phyloP scores from a whole-genome alignment of 2,888 invertebrate species.

The Callinectes sapidus region DNA sequence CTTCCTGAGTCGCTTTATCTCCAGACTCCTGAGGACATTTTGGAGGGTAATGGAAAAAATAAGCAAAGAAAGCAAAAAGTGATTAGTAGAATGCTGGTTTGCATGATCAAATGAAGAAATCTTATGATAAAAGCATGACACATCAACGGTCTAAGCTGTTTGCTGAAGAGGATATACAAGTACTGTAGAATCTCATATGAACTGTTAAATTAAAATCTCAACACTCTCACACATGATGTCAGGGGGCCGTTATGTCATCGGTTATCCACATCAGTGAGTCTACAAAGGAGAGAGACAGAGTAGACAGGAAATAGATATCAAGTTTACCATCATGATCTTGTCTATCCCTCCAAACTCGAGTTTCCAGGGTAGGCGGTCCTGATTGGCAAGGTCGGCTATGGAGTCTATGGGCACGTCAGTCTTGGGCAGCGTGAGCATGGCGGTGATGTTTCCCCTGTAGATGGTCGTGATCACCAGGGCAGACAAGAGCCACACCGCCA shows the following conservation, averaged over 20 bases:
- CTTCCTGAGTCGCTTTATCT: neutral
- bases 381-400: slow-evolving; percentile 44
- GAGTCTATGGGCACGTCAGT: slow-evolving; percentile 59
- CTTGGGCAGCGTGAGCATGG: slow-evolving; percentile 62
- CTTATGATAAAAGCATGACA: too few species aligned
- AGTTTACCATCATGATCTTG: neutral
- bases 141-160: too few species aligned
- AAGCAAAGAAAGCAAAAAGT: neutral
- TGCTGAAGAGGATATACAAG: too few species aligned
- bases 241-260: too few species aligned
- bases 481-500: slow-evolving; percentile 52
- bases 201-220: too few species aligned
- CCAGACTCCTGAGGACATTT: neutral
- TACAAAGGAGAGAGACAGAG: too few species aligned
- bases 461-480: slow-evolving; percentile 47
- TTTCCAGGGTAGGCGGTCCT: slow-evolving; percentile 48
- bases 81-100: too few species aligned
- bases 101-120: too few species aligned
- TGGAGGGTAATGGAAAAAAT: neutral
- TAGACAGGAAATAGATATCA: too few species aligned
- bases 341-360: slow-evolving; percentile 38
- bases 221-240: too few species aligned
- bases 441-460: slow-evolving; percentile 56
- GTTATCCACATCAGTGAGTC: neutral
- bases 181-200: too few species aligned